phyloP scores from a whole-genome alignment of 1,140 invertebrate genomes.

The Brachionus plicatilis region DNA sequence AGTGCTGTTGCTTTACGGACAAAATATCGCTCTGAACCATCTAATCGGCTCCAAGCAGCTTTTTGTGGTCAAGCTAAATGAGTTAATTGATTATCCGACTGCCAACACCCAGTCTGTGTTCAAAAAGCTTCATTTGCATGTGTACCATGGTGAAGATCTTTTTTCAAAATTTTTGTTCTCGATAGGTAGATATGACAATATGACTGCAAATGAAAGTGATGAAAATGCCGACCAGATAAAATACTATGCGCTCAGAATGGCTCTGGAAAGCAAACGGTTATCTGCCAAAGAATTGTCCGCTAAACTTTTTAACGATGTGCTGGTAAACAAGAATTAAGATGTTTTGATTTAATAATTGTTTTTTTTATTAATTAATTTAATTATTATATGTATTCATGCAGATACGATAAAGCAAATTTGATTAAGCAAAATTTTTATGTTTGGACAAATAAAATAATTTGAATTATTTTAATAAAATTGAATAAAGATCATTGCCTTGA shows the following conservation, averaged over 20 bases:
- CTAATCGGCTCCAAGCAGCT: neutral
- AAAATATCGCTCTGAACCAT: constrained; percentile 31
- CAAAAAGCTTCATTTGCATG: constrained; percentile 29
- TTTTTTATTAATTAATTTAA: too few relatives aligned
- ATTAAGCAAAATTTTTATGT: too few relatives aligned
- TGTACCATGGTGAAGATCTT: constrained; percentile 21
- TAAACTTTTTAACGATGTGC: neutral
- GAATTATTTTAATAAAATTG: too few relatives aligned
- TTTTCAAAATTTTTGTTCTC: constrained; percentile 40
- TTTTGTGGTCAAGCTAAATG: neutral
- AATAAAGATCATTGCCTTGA: too few relatives aligned
- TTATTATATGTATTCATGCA: too few relatives aligned
- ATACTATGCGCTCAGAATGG: constrained; percentile 35
- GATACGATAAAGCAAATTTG: too few relatives aligned
- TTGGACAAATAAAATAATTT: too few relatives aligned
- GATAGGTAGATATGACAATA: constrained; percentile 12
- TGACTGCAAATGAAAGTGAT: neutral
- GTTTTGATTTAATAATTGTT: neutral
- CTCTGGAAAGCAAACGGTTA: constrained; percentile 3
- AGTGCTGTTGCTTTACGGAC: constrained; percentile 23
- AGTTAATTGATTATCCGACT: constrained; percentile 26
- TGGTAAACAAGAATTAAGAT: neutral
- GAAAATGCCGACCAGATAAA: neutral
- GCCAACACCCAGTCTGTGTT: neutral
- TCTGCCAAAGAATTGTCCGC: neutral